Conservation (phyloP, 2,113 vertebrate species). For the Gymnarchus niloticus region DNA sequence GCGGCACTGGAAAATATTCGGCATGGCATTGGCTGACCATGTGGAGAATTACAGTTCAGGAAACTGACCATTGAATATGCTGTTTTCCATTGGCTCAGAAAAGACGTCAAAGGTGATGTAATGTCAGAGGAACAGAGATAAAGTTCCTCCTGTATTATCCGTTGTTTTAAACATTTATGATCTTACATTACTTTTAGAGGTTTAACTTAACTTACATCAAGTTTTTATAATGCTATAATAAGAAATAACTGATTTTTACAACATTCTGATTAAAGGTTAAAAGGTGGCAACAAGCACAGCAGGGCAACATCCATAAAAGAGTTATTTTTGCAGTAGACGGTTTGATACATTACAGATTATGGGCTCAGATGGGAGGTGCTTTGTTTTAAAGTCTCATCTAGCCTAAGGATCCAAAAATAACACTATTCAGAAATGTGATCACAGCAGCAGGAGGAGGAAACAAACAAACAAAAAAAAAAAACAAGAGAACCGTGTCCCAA, state of each 20-base stretch:
- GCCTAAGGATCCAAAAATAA: conserved; percentile 3
- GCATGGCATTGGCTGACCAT: neutral
- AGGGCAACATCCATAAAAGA: neutral
- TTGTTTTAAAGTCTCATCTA: conserved; percentile 1
- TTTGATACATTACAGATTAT: neutral
- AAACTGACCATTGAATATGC: neutral
- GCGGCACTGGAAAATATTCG: neutral
- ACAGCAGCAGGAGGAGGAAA: neutral
- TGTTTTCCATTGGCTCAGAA: neutral
- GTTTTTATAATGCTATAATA: neutral
- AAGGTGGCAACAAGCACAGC: neutral
- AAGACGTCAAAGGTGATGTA: neutral
- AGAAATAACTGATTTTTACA: neutral
- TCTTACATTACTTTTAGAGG: neutral
- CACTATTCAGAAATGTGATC: conserved; percentile 17
- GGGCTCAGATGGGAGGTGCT: neutral
- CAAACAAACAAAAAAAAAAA: neutral
- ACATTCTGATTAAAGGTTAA: neutral
- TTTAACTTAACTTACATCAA: neutral
- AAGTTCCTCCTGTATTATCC: neutral
- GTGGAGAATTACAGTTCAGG: neutral
- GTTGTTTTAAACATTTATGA: neutral
- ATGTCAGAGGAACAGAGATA: neutral
- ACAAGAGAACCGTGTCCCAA: neutral
- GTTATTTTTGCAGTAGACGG: neutral